Evolutionary conservation across 2,888 invertebrate species (phyloP), one percentile per base, ranked within the genome.

Genomic region (Mechanitis mazaeus): DNA sequence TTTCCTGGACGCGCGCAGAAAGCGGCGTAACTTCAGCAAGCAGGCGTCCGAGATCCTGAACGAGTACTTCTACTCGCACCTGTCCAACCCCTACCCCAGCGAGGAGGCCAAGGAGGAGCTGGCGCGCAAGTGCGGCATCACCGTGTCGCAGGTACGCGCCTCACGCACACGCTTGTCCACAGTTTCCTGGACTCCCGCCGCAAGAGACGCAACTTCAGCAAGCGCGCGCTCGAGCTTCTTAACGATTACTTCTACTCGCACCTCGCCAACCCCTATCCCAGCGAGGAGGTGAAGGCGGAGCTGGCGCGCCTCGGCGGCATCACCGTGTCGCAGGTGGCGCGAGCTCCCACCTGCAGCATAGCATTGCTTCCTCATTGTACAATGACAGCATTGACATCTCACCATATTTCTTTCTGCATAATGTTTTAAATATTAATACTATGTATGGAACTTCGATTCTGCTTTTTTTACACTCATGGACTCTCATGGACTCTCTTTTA

Each of bases 81-180:
- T 99, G 78, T 98, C 97, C 83, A 99, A 99, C 93, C 99, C 99
- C 42, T 99, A 99, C 92, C 99, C 99, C 69, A 98, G 98, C 81
- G 99, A 99, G 91, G 99, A 99, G 91, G 99, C 99, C 70, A 99
- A 99, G 90, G 99, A 99, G 91, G 99, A 99, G 85, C 93, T 99
- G 84, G 99, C 99, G 61, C 93, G 98, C 85, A 99, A 99, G 90
- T 99, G 99, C 90, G 97, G 98, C 83, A 99, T 99, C 84, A 99
- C 99, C 65, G 97, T 98, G 65, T 96, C 96, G 64, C 97, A 97
- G 94, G 98, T 98, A 69, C 59, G 31, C 28, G 60, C 56, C 28
- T 45, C 31, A 20, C 54, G n/a, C 46, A n/a, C 45, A 45, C 54
- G 3, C 20, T 45, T 59, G 31, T 33, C 58, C 55, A 76, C 71